Evolutionary conservation across 2,113 vertebrate species (phyloP).

Genomic region (Mus pahari): DNA sequence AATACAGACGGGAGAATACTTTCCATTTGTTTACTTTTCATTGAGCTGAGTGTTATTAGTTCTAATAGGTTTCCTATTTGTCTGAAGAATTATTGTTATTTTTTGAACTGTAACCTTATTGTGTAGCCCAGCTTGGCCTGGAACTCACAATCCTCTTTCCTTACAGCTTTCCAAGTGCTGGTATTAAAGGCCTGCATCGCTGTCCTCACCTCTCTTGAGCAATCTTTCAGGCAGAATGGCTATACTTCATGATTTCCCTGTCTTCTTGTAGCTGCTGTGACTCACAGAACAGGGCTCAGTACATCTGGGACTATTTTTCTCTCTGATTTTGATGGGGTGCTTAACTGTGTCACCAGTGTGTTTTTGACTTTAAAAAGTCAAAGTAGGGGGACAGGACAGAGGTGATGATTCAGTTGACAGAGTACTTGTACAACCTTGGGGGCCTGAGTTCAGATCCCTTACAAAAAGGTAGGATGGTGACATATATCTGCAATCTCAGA

Average conservation of each 20-base stretch:
- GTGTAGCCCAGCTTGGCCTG: neutral
- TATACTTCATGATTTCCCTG: neutral
- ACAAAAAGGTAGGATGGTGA: neutral
- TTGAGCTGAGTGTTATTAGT: neutral
- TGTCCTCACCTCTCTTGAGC: neutral
- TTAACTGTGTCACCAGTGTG: neutral
- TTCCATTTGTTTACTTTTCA: neutral
- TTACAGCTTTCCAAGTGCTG: neutral
- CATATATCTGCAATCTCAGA: neutral
- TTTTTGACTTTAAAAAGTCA: neutral
- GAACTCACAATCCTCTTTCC: neutral
- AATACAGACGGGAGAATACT: neutral
- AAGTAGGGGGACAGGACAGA: neutral
- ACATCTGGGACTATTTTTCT: neutral
- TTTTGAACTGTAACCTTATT: neutral
- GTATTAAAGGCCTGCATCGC: neutral
- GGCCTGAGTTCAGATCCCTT: neutral
- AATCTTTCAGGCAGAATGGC: neutral
- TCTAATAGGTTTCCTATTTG: neutral
- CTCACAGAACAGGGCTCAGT: neutral
- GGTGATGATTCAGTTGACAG: neutral
- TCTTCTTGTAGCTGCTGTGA: neutral
- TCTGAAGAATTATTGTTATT: neutral
- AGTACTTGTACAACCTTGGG: neutral
- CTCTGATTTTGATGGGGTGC: neutral